phyloP scores from a whole-genome alignment of 2,797 vertebrate genomes.

The Argentina silus region DNA sequence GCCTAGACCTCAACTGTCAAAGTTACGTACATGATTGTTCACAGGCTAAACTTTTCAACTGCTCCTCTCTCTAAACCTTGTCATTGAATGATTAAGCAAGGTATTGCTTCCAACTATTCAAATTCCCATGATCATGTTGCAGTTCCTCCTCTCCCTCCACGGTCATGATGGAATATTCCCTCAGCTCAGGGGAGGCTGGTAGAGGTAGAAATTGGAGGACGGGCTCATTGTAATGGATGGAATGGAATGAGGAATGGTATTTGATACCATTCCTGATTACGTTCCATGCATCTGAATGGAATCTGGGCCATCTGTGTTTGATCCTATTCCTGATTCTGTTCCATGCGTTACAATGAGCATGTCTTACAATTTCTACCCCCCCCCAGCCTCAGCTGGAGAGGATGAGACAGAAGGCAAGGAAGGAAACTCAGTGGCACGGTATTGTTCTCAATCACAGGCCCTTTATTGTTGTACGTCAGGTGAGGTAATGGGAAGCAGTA shows the following conservation, averaged over 20 bases:
- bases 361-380: too few relatives aligned
- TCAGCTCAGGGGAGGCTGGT: too few relatives aligned
- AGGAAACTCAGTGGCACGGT: conserved; percentile 58
- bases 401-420: conserved; percentile 55
- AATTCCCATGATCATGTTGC: not conserved
- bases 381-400: conserved; percentile 46
- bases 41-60: not conserved
- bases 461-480: conserved; percentile 48
- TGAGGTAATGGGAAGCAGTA: conserved; percentile 58
- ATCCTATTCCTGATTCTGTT: too few relatives aligned
- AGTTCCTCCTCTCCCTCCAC: conserved; percentile 4
- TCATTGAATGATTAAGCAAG: not conserved
- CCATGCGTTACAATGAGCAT: too few relatives aligned
- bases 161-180: too few relatives aligned
- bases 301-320: too few relatives aligned
- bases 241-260: too few relatives aligned
- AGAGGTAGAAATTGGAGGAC: too few relatives aligned
- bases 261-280: too few relatives aligned
- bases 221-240: too few relatives aligned
- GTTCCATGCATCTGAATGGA: too few relatives aligned
- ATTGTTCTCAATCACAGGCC: conserved; percentile 45
- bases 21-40: conserved; percentile 28
- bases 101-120: not conserved
- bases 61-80: not conserved
- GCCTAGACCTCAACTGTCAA: conserved; percentile 19